Percentiles rank a stretch among this genome's conserved stretches.
Conservation (phyloP, 30 jellyfish, hydroid and myxozoan genomes). For the Sanderia malayensis region DNA sequence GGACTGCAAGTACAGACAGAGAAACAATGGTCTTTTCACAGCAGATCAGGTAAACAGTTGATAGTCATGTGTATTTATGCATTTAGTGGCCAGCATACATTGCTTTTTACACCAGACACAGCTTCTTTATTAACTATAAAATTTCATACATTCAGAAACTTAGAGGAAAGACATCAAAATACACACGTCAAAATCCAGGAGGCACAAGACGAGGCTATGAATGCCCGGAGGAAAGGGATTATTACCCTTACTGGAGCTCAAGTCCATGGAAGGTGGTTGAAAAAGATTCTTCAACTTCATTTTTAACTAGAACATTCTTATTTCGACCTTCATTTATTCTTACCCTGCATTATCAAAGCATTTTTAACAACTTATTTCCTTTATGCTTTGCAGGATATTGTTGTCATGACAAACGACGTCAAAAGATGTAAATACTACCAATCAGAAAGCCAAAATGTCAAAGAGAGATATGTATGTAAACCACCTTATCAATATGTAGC, state of each 20-base stretch:
- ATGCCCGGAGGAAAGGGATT: conserved; percentile 97
- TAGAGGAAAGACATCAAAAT: conserved; percentile 68
- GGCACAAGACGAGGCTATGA: conserved; percentile 95
- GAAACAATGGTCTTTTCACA: conserved; percentile 84
- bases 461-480: conserved; percentile 47
- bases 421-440: conserved; percentile 64
- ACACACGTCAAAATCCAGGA: conserved; percentile 93
- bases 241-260: conserved; percentile 95
- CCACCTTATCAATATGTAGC: conserved; percentile 36
- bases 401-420: conserved; percentile 58
- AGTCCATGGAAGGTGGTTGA: conserved; percentile 95
- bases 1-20: conserved; percentile 71
- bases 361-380: neutral
- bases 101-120: too few relatives aligned
- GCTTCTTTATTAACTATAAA: too few relatives aligned
- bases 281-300: neutral
- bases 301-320: neutral
- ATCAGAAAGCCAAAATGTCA: conserved; percentile 65
- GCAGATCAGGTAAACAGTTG: conserved; percentile 99
- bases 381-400: conserved; percentile 35
- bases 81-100: too few relatives aligned
- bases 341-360: neutral
- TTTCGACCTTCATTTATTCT: too few relatives aligned
- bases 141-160: conserved; percentile 53
- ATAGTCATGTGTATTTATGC: neutral